Conservation (phyloP, 2,113 vertebrate species). For the Otus sunia region DNA sequence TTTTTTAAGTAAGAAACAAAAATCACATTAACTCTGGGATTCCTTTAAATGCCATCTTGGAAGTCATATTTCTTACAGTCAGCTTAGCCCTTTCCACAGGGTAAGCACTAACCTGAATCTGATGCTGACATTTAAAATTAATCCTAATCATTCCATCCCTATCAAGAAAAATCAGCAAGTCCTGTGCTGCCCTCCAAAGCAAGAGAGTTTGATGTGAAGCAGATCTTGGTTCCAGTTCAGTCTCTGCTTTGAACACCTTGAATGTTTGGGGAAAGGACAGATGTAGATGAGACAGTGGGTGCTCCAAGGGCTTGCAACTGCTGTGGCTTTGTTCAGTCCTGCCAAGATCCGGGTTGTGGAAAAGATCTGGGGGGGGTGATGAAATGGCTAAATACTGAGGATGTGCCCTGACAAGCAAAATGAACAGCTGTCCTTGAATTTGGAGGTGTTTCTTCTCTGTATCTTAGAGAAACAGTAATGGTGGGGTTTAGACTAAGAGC, state of each 20-base stretch:
- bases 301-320: not conserved
- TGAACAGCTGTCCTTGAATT: not conserved
- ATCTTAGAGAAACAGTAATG: not conserved
- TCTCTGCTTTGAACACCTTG: not conserved
- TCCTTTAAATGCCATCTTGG: slow-evolving; percentile 18
- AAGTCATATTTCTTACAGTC: not conserved
- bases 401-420: not conserved
- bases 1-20: not conserved
- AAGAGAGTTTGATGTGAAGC: not conserved
- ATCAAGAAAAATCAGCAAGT: not conserved
- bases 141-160: not conserved
- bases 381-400: not conserved
- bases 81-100: not conserved
- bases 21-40: not conserved
- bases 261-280: not conserved
- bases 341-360: not conserved
- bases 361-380: not conserved
- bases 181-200: not conserved
- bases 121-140: not conserved
- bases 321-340: not conserved
- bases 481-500: not conserved
- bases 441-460: not conserved
- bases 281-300: not conserved
- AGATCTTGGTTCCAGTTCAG: not conserved
- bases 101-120: not conserved